These are phyloP conservation scores for Helarctos malayanus DNA, from an alignment of 2,797 vertebrate genomes.

Conservation along the genomic window DNA sequence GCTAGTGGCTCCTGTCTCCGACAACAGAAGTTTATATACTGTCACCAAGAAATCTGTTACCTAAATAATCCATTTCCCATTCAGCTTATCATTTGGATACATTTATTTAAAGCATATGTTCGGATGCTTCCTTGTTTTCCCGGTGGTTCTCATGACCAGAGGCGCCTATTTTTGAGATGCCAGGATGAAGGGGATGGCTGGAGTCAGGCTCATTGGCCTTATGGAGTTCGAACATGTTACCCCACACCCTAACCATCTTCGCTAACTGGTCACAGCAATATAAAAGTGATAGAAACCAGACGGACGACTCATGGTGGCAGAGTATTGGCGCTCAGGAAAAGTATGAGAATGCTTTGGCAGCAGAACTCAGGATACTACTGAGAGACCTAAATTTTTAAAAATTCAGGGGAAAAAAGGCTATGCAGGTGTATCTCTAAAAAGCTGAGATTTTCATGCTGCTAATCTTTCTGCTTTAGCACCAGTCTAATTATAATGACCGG, in stretches of 20 bases:
- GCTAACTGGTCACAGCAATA: background rate
- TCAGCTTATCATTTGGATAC: background rate
- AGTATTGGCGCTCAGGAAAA: background rate
- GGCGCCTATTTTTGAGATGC: background rate
- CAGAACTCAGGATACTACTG: background rate
- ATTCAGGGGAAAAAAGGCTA: background rate
- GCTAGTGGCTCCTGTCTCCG: background rate
- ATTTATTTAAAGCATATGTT: background rate
- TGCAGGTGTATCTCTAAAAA: background rate
- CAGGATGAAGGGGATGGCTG: background rate
- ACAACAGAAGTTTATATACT: background rate
- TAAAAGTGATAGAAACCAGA: background rate
- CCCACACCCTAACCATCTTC: background rate
- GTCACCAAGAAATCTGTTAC: background rate
- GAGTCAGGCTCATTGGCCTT: background rate
- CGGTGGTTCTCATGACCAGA: background rate
- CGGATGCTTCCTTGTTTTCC: background rate
- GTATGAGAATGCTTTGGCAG: background rate
- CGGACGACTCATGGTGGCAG: too few species aligned
- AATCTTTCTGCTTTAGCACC: background rate
- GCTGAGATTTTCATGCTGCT: background rate
- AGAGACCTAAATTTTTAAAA: background rate
- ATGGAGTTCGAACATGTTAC: background rate
- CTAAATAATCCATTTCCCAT: background rate
- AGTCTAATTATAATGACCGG: background rate